Conservation (phyloP, 2,797 vertebrate genomes). For the Lutjanus campechanus region DNA sequence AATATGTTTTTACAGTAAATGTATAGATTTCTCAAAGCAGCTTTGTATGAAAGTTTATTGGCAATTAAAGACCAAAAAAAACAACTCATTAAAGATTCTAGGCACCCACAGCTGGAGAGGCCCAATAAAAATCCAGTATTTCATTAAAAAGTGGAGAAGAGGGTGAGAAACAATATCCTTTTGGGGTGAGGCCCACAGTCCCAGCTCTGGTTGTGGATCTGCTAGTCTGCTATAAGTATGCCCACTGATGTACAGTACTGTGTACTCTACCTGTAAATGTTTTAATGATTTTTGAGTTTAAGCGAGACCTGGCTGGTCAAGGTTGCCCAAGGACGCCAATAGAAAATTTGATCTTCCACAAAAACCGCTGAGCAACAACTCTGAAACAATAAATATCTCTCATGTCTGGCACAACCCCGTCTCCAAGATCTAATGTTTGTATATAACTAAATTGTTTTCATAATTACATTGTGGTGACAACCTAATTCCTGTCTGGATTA, state of each 20-base stretch:
- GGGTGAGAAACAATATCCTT: neutral
- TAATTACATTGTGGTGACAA: too few species aligned
- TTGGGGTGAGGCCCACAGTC: neutral
- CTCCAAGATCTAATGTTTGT: too few species aligned
- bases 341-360: neutral
- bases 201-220: neutral
- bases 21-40: neutral
- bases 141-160: neutral
- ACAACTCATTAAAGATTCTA: neutral
- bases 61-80: neutral
- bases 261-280: too few species aligned
- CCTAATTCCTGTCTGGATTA: too few species aligned
- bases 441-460: too few species aligned
- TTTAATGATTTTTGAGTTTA: neutral
- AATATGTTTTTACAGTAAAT: neutral
- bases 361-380: neutral
- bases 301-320: neutral
- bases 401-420: too few species aligned
- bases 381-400: neutral
- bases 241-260: neutral
- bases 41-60: neutral
- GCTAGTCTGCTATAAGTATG: neutral
- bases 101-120: constrained; percentile 3
- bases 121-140: constrained; percentile 6
- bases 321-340: too few species aligned